Evolutionary conservation across 2,888 invertebrate species (phyloP), one percentile per base, ranked within the genome.

Genomic region (Raillietiella orientalis): DNA sequence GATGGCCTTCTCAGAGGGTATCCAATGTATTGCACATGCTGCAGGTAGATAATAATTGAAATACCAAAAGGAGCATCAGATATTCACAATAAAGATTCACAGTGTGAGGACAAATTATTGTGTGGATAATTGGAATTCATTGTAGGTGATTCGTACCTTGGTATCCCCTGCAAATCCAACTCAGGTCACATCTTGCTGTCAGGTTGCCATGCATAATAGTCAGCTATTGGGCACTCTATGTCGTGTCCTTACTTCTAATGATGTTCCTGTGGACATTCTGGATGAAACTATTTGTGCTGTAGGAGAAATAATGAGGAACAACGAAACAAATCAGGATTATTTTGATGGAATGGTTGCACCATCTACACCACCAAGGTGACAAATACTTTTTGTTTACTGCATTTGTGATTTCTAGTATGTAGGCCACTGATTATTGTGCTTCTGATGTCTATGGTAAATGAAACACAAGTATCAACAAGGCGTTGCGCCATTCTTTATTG

Each of bases 361-460:
- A 0, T 75, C 77, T 2, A 71, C 62, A 36, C 87, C 90, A 4
- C 84, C 87, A 3, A 60, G 57, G 59, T 59, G 38, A 16, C 16
- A 25, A 10, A 9, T 12, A 17, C n/a, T 14, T 9, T 22, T 10
- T 9, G 3, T 10, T 21, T 11, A 6, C 11, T 3, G 25, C 25
- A 8, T 23, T 17, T 11, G 24, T 25, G 41, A 19, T n/a, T 19
- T 6, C 19, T 19, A 6, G 8, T n/a, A 19, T 46, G 6, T 39
- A 61, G 87, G 28, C 77, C 90, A 0, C 82, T 82, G 0, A 66
- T 93, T 27, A 74, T 93, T 0, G 75, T 93, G 22, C 53, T 96
- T 5, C 50, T 96, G 5, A 79, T 90, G 74, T 87, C 90, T 0
- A 90, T 96, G 84, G 79, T 84, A 4, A 87, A 90, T 44, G 93